Conservation (phyloP, 2,113 vertebrate genomes). For the Strix uralensis region DNA sequence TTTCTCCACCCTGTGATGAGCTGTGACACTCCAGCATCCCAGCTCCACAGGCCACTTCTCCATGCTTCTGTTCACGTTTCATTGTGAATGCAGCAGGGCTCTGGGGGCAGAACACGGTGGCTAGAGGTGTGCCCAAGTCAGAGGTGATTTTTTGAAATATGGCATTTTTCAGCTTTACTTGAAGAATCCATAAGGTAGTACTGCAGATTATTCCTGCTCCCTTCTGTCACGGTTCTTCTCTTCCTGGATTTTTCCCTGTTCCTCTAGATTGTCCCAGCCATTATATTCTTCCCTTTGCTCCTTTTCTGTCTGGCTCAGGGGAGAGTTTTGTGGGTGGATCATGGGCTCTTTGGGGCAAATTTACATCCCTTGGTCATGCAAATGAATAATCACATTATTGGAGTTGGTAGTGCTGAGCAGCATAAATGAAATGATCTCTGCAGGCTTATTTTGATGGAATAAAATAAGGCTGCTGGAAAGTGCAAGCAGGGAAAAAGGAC, state of each 20-base stretch:
- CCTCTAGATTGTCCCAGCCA: background rate
- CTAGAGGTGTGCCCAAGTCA: background rate
- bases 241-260: background rate
- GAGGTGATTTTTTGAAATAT: background rate
- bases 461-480: background rate
- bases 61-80: background rate
- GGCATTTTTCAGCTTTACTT: background rate
- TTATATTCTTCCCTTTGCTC: background rate
- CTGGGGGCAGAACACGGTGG: background rate
- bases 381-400: background rate
- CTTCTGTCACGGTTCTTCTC: background rate
- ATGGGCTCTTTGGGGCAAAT: slow-evolving; percentile 7
- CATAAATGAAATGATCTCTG: background rate
- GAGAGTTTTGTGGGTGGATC: slow-evolving; percentile 8
- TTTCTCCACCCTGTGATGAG: slow-evolving; percentile 41
- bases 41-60: slow-evolving; percentile 44
- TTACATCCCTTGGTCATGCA: background rate
- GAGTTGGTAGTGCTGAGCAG: background rate
- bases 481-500: background rate
- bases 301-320: background rate
- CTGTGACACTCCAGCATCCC: slow-evolving; percentile 45
- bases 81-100: background rate
- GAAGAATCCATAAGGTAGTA: background rate
- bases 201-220: background rate
- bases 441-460: background rate